Conservation (phyloP, 1,140 invertebrate species). For the Drosophila bifasciata region DNA sequence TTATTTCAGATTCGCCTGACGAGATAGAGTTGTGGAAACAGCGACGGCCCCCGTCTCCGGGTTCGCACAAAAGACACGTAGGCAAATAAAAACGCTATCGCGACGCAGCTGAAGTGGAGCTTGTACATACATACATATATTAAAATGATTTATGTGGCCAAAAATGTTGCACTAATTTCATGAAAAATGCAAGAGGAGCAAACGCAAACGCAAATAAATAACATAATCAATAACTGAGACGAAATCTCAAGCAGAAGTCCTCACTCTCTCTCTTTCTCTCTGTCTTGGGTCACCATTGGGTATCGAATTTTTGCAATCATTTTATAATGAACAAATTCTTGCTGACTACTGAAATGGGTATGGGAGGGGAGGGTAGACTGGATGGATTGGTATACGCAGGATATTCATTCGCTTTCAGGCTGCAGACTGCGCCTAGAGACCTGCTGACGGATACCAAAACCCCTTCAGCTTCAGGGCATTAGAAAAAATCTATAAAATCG, state of each 20-base stretch:
- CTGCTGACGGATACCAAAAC: neutral
- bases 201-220: neutral
- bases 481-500: conserved; percentile 74
- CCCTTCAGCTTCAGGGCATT: conserved; percentile 34
- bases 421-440: neutral
- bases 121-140: no score
- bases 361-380: no score
- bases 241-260: neutral
- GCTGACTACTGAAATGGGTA: neutral
- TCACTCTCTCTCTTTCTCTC: no score
- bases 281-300: no score
- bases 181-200: conserved; percentile 58
- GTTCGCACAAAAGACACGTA: conserved; percentile 63
- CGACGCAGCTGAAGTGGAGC: conserved; percentile 45
- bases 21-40: conserved; percentile 59
- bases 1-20: conserved; percentile 77
- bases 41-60: neutral
- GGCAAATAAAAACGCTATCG: conserved; percentile 74
- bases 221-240: conserved; percentile 38
- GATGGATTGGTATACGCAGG: no score
- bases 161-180: conserved; percentile 55
- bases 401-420: neutral
- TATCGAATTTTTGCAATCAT: neutral
- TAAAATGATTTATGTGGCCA: conserved; percentile 71
- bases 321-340: neutral